Base-by-base conservation (phyloP, 2,797 vertebrate genomes). In the Novumbra hubbsi region DNA sequence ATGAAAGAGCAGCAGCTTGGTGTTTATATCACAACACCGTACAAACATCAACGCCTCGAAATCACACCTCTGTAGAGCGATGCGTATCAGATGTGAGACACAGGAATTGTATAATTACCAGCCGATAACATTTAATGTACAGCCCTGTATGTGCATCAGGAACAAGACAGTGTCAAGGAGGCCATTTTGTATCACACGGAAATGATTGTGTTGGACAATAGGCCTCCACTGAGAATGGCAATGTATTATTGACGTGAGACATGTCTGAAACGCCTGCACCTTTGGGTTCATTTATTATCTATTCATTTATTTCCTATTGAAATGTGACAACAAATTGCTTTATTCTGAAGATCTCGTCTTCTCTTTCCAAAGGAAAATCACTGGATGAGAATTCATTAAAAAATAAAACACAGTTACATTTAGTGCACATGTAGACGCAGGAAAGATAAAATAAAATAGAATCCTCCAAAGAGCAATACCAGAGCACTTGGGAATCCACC, bases 361-460 rank as follows among this genome's bases (percentile, higher is more conserved):
- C 48, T 78, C 77, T 67, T 70, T 67, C 82, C 24, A 4, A 19
- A 21, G 85, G 85, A 85, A 86, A 88, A 86, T 86, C 77, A 87
- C 45, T 76, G 65, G 34, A 11, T 55, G 30, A 69, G 55, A 84
- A 73, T 68, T 73, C 76, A 70, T 80, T 77, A 77, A 50, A 38
- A 82, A 64, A 57, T 45, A 45, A 49, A 34, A 60, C 19, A 76
- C 27, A 73, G 76, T 78, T 69, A 76, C 49, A 19, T 70, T 78
- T 70, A 68, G 66, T 68, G 70, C 68, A 64, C 66, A 67, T 70
- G 75, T 52, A 67, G 75, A 41, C 70, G 50, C 14, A 70, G 68
- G 68, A 70, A 50, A 38, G 73, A 70, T 64, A 63, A 73, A 77
- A 80, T 73, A 73, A 68, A 65, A 77, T 57, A 68, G 63, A 73